A percentile compares a stretch with the other conserved stretches of the same genome.
Evolutionary conservation across 2,888 invertebrate species (phyloP).

Genomic region (Prosapia bicincta): DNA sequence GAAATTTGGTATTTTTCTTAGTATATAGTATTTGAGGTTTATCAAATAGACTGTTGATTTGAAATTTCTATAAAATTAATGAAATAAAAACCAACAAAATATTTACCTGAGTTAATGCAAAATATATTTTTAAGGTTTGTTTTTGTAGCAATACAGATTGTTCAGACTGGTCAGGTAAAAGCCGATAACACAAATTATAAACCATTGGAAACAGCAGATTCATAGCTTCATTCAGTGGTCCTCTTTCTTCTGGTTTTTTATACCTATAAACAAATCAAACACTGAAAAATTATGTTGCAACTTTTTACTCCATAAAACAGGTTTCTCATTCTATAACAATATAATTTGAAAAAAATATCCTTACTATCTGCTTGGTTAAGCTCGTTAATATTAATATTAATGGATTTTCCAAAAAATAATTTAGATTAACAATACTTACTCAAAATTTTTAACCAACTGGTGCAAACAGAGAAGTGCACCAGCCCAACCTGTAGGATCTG

Average conservation of each 20-base stretch:
- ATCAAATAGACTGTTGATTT: too few relatives aligned
- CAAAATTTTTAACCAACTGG: conserved; percentile 88
- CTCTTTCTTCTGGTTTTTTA: conserved; percentile 83
- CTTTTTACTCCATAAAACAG: too few relatives aligned
- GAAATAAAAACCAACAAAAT: too few relatives aligned
- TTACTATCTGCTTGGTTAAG: neutral
- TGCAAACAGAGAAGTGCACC: conserved; percentile 89
- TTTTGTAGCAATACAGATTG: conserved; percentile 90
- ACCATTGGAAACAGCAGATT: conserved; percentile 87
- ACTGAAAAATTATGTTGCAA: too few relatives aligned
- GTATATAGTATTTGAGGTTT: too few relatives aligned
- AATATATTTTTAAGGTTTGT: conserved; percentile 89
- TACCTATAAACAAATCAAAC: conserved; percentile 62
- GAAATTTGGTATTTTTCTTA: too few relatives aligned
- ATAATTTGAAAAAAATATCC: too few relatives aligned
- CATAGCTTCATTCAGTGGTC: conserved; percentile 93
- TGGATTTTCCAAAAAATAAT: too few relatives aligned
- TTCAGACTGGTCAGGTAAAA: conserved; percentile 81
- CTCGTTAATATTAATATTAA: too few relatives aligned
- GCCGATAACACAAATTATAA: conserved; percentile 74
- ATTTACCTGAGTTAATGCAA: conserved; percentile 81
- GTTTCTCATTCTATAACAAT: too few relatives aligned
- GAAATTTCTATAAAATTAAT: too few relatives aligned
- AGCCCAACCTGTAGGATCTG: conserved; percentile 83
- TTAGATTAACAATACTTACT: conserved; percentile 49